Conservation (phyloP, 1,140 invertebrate genomes). For the Bicyclus anynana region DNA sequence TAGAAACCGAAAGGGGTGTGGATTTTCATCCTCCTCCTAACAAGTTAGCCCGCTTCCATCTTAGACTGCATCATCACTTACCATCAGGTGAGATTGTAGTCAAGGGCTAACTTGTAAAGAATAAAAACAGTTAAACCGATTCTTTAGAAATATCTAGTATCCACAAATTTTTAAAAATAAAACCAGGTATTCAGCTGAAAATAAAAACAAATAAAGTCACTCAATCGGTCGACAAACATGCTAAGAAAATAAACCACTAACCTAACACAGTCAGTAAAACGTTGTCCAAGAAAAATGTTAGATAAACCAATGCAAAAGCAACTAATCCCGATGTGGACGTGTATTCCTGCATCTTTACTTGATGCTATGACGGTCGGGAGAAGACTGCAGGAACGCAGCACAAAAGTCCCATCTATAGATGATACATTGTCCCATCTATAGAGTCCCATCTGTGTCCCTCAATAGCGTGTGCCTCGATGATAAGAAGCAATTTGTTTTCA, state of each 20-base stretch:
- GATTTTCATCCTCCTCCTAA: too few species aligned
- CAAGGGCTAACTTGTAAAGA: too few species aligned
- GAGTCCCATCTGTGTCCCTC: conserved; percentile 4
- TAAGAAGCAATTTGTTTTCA: conserved; percentile 44
- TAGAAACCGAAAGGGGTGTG: too few species aligned
- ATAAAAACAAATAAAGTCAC: too few species aligned
- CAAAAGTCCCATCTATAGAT: background rate
- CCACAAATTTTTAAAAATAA: too few species aligned
- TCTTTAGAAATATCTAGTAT: too few species aligned
- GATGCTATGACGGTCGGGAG: background rate
- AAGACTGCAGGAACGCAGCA: background rate
- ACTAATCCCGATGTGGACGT: conserved; percentile 21
- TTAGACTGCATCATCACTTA: too few species aligned
- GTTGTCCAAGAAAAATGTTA: conserved; percentile 86
- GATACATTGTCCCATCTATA: background rate
- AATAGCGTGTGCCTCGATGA: conserved; percentile 28
- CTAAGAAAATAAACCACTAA: conserved; percentile 66
- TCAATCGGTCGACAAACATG: background rate
- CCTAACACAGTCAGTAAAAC: conserved; percentile 87
- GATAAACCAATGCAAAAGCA: conserved; percentile 79
- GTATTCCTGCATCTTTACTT: conserved; percentile 24
- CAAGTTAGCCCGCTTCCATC: too few species aligned
- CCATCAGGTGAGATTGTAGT: too few species aligned
- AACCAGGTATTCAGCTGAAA: too few species aligned
- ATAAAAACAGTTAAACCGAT: too few species aligned